Evolutionary conservation across 1,140 invertebrate genomes (phyloP), one percentile per base, ranked within the genome.

Genomic region (Pemphigus obesinymphae): DNA sequence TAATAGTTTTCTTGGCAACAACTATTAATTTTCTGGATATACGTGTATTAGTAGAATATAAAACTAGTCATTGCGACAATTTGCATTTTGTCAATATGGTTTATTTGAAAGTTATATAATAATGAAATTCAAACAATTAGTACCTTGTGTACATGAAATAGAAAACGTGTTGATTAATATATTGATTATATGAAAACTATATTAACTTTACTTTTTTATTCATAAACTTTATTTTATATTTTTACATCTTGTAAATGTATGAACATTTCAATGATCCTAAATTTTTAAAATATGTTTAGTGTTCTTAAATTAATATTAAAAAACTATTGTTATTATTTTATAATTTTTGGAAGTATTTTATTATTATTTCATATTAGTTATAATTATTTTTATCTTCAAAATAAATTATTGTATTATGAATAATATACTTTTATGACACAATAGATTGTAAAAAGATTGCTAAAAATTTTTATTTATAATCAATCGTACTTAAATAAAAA

Each of bases 321-420:
- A 31, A 73, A 50, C 20, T 40, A 73, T 73, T 73, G 70, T 73
- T 73, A 43, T 70, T 70, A 73, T 73, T 58, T 72, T 73, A 26
- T 73, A 50, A 31, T 31, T 43, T 68, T 45, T 31, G n/a, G 26
- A 73, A 50, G 43, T 73, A 73, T 73, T 45, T 73, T 63, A 63
- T 34, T 50, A 45, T 31, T 73, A 50, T 31, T 73, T 50, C 68
- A 31, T 34, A 50, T 31, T 40, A 23, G 37, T 66, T 43, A 43
- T 70, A 70, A 17, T 8, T 70, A 17, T 31, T 73, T 73, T 73
- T 73, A 31, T 73, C 50, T 45, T 29, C 40, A 45, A 73, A 50
- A n/a, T 3, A 48, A n/a, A 73, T 31, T 31, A 73, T 50, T 31
- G 45, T 73, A 50, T 50, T 72, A 72, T 72, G 20, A 17, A 50